Evolutionary conservation across 2,797 vertebrate genomes (phyloP).

Genomic region (Muscicapa comitata): DNA sequence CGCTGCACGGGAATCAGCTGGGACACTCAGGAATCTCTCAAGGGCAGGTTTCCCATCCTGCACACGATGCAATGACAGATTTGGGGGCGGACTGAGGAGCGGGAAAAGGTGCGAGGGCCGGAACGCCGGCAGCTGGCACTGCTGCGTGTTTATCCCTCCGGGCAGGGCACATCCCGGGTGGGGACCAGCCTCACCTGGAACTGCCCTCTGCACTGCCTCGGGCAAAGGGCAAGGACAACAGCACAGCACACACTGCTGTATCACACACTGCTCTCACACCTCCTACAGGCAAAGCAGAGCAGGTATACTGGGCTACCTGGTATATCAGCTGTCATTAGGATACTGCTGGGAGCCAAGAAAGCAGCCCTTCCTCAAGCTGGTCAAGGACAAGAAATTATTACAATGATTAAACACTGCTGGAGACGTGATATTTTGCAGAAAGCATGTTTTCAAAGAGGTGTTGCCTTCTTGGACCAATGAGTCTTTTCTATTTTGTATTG

Average conservation of each 20-base stretch:
- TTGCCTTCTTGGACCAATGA: too few species aligned
- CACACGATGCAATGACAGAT: not conserved
- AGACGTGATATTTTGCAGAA: too few species aligned
- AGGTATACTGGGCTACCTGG: accelerated
- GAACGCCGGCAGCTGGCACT: not conserved
- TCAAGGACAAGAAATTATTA: too few species aligned
- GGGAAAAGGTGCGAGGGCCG: not conserved
- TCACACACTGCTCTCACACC: not conserved
- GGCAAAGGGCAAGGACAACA: accelerated
- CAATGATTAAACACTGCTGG: too few species aligned
- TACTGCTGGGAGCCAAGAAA: too few species aligned
- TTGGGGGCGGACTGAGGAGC: not conserved
- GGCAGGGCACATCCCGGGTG: too few species aligned
- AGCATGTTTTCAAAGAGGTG: too few species aligned
- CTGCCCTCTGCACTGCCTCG: not conserved
- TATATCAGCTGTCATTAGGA: too few species aligned
- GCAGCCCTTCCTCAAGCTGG: too few species aligned
- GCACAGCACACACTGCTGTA: too few species aligned
- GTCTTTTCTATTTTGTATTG: too few species aligned
- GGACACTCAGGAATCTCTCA: not conserved
- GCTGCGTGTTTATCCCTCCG: accelerated
- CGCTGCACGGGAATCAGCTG: accelerated
- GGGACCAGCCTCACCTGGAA: not conserved
- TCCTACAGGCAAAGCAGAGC: too few species aligned
- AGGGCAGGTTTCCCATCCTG: not conserved